Conservation (phyloP, 2,113 vertebrate species). For the Chionomys nivalis region DNA sequence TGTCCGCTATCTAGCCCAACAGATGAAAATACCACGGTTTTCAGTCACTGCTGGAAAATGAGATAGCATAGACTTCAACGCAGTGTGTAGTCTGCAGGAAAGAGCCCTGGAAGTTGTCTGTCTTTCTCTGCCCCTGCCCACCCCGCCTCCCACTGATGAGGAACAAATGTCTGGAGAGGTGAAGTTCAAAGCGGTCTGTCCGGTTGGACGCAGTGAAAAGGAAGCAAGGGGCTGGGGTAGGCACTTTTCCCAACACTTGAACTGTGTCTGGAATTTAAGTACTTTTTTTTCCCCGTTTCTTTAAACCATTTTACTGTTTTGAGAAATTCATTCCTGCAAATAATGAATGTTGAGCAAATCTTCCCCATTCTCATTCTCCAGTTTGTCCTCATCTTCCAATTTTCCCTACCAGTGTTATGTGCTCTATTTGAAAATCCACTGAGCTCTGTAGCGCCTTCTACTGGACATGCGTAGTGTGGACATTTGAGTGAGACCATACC, state of each 20-base stretch:
- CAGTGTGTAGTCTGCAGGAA: neutral
- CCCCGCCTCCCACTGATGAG: neutral
- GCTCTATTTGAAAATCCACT: neutral
- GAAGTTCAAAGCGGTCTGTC: neutral
- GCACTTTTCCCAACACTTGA: neutral
- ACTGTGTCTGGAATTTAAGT: slow-evolving; percentile 10
- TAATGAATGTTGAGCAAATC: neutral
- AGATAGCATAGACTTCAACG: neutral
- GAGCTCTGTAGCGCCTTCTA: neutral
- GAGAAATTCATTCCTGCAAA: neutral
- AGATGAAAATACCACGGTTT: neutral
- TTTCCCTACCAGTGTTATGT: neutral
- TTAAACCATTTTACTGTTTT: neutral
- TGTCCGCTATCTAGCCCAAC: neutral
- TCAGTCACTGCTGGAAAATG: neutral
- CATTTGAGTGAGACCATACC: neutral
- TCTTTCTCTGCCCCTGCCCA: neutral
- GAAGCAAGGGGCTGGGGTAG: neutral
- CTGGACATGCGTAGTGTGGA: neutral
- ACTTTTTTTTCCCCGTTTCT: neutral
- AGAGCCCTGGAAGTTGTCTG: neutral
- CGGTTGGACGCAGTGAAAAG: neutral
- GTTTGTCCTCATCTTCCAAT: neutral
- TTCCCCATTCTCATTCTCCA: neutral
- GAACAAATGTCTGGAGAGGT: neutral